These are phyloP conservation scores for Caenorhabditis sp. DNA, from an alignment of 2,888 invertebrate genomes.

Conservation along the genomic window DNA sequence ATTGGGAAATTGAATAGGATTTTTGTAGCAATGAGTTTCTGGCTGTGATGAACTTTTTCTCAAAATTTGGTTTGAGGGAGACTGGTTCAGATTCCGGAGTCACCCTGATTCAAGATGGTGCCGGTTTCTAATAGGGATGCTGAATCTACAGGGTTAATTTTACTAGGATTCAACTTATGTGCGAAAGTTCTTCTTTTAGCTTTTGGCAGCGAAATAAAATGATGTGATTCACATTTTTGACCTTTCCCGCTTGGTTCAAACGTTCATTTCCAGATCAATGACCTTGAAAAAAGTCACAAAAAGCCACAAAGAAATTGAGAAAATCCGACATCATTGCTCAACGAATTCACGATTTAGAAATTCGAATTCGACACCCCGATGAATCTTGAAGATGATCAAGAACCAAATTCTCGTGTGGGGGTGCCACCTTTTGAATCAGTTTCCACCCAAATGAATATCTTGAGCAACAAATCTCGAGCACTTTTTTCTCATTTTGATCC, in stretches of 20 bases:
- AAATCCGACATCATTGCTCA: constrained; percentile 44
- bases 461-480: constrained; percentile 18
- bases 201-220: no score
- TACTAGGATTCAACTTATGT: no score
- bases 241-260: background rate
- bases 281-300: background rate
- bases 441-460: constrained; percentile 56
- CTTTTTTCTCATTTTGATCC: constrained; percentile 18
- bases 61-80: no score
- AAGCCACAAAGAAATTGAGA: no score
- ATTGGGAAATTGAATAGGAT: no score
- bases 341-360: constrained; percentile 28
- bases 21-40: no score
- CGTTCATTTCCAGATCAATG: constrained; percentile 43
- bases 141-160: no score
- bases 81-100: no score
- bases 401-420: constrained; percentile 7
- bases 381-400: constrained; percentile 30
- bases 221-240: background rate
- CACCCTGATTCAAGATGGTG: no score
- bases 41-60: no score
- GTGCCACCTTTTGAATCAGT: constrained; percentile 49
- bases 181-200: no score
- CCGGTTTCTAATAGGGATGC: no score
- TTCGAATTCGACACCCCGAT: constrained; percentile 24